Conservation (phyloP, 2,888 invertebrate genomes). For the Dione vanillae region DNA sequence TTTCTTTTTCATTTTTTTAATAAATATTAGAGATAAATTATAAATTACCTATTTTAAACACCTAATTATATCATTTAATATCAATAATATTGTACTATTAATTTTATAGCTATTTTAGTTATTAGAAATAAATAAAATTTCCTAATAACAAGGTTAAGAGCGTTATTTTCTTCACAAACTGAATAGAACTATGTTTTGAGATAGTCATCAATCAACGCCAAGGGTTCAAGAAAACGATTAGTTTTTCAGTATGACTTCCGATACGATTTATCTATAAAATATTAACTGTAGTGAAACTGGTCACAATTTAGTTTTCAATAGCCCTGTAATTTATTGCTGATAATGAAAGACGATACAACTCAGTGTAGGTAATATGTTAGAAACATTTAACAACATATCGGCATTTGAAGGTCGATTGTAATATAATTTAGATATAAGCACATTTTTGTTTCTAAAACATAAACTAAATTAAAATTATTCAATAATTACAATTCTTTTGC, state of each 20-base stretch:
- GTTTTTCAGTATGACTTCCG: conserved; percentile 42
- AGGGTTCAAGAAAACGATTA: conserved; percentile 46
- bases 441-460: background rate
- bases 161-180: conserved; percentile 5
- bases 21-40: no score
- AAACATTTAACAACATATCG: background rate
- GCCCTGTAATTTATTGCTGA: background rate
- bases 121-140: background rate
- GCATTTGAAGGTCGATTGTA: background rate
- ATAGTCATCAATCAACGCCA: conserved; percentile 65
- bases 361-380: background rate
- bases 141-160: background rate
- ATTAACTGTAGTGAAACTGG: conserved; percentile 29
- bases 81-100: no score
- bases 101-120: no score
- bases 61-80: no score
- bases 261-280: conserved; percentile 33
- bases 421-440: background rate
- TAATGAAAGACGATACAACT: background rate
- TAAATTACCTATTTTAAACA: no score
- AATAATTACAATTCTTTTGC: background rate
- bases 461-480: background rate
- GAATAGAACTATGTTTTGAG: conserved; percentile 11
- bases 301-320: conserved; percentile 17
- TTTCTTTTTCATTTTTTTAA: no score